Evolutionary conservation across 1,140 invertebrate genomes (phyloP).

Genomic region (Lasaia peninsularis): DNA sequence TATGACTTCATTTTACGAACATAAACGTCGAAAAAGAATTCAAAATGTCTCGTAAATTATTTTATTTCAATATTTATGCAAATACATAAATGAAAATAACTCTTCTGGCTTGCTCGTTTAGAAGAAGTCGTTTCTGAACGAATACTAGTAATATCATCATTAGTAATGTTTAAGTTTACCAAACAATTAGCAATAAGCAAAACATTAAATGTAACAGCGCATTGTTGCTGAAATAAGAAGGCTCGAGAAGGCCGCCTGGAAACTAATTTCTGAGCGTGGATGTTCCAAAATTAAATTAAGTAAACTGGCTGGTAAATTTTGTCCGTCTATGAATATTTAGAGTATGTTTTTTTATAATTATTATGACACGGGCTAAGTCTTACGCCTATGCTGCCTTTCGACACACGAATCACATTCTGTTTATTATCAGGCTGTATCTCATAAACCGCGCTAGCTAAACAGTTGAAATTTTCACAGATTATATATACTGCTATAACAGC

Average conservation of each 20-base stretch:
- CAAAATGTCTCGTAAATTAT: background rate
- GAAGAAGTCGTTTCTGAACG: background rate
- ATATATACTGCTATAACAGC: too few relatives aligned
- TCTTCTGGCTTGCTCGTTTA: constrained; percentile 1
- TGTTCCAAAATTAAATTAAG: constrained; percentile 18
- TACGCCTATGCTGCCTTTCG: too few relatives aligned
- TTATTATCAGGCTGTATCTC: too few relatives aligned
- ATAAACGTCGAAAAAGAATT: background rate
- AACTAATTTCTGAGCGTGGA: constrained; percentile 15
- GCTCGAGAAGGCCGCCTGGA: constrained; percentile 2
- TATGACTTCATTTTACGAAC: background rate
- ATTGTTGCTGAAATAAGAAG: constrained; percentile 23
- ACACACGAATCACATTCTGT: too few relatives aligned
- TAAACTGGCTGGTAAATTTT: background rate
- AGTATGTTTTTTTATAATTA: background rate
- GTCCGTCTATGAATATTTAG: background rate
- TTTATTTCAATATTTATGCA: constrained; percentile 2
- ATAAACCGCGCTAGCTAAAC: too few relatives aligned
- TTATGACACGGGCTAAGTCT: background rate
- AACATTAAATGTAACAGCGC: constrained; percentile 16
- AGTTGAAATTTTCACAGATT: too few relatives aligned
- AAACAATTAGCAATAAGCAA: constrained; percentile 33
- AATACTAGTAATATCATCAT: constrained; percentile 7
- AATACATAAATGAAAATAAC: constrained; percentile 7
- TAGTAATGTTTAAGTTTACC: constrained; percentile 16